Conservation (phyloP, 2,797 vertebrate genomes). For the Acanthurus lineatus region DNA sequence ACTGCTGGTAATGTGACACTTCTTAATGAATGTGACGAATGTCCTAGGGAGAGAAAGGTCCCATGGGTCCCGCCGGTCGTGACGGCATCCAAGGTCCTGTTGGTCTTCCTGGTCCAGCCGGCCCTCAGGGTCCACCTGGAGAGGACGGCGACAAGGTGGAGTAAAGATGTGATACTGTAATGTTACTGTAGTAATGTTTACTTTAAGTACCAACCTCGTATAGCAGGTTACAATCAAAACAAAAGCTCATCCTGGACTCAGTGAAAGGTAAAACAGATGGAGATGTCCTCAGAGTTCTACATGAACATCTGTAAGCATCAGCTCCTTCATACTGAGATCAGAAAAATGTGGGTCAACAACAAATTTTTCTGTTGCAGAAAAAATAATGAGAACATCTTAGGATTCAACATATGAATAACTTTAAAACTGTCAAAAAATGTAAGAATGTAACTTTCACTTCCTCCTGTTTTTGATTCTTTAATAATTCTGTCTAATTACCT, state of each 20-base stretch:
- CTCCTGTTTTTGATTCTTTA: background rate
- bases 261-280: background rate
- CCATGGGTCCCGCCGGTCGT: constrained; percentile 94
- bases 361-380: background rate
- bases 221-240: background rate
- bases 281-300: background rate
- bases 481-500: background rate
- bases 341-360: background rate
- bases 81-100: constrained; percentile 97
- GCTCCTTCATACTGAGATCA: background rate
- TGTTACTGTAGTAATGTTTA: background rate
- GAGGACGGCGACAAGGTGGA: constrained; percentile 98
- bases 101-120: constrained; percentile 95
- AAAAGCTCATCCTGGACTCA: background rate
- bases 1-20: background rate
- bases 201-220: background rate
- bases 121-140: constrained; percentile 96
- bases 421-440: constrained; percentile 11
- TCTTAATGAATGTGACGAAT: background rate
- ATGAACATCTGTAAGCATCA: constrained; percentile 12
- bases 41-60: constrained; percentile 96
- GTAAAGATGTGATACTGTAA: background rate
- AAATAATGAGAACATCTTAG: background rate
- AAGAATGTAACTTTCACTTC: background rate
- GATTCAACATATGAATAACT: background rate